Base-by-base conservation (phyloP, 2,113 vertebrate species). In the Nesogale talazaci region DNA sequence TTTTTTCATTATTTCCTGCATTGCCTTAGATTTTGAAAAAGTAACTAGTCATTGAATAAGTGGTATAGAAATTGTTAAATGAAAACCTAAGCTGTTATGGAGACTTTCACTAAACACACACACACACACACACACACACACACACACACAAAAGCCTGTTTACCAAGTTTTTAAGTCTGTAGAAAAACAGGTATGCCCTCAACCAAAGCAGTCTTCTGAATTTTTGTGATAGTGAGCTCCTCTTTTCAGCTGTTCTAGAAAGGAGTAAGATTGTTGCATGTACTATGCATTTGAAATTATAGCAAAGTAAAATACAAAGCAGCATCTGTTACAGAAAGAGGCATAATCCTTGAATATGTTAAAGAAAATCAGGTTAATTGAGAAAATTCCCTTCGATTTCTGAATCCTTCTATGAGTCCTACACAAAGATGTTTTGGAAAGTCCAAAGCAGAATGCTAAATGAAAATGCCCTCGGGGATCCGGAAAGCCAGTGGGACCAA, bases 381-480 rank as follows among this genome's bases (percentile, higher is more conserved):
- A 89, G 61, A 93, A 88, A 65, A 89, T 86, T 75, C 78, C 72
- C 59, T 38, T 92, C 70, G 31, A 80, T 82, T 87, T 94, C 67
- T 89, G 74, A 96, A 89, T 83, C 40, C 40, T 95, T 94, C 40
- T 34, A 2, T 72, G 17, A 88, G 27, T 59, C 20, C 72, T 83
- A 79, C 40, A 67, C n/a, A 75, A 77, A 80, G 72, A 34, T 87
- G 74, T 78, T 92, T 84, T 77, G 92, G 77, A 87, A 91, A 93
- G 79, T 87, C 83, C 63, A 42, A 81, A 14, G 42, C 5, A 76
- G 76, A 93, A 95, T 69, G 67, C 74, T 94, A 94, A 95, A 63
- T 86, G 76, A 23, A 92, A 94, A 91, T 65, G 57, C 14, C 56
- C 46, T 84, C 82, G 84, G 61, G 77, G 46, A 92, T 85, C 77